A percentile compares a stretch with the other conserved stretches of the same genome.
Evolutionary conservation across 2,797 vertebrate genomes (phyloP).

Genomic region (Meda fulgida): DNA sequence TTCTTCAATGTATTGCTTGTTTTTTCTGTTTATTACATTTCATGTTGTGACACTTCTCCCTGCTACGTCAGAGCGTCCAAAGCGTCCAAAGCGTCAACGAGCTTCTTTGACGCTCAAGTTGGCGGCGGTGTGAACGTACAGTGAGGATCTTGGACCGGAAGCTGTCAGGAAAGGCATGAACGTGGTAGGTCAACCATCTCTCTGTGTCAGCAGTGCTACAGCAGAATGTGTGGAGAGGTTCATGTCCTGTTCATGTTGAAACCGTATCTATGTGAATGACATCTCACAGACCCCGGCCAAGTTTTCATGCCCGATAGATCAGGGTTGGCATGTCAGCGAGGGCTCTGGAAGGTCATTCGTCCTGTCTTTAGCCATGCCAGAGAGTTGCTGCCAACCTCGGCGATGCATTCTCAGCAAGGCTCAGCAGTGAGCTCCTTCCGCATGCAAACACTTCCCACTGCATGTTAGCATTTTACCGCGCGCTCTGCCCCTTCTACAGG

Average conservation of each 20-base stretch:
- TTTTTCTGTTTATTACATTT: too few relatives aligned
- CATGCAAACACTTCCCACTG: conserved; percentile 1
- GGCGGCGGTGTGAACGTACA: too few relatives aligned
- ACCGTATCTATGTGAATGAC: conserved; percentile 44
- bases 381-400: conserved; percentile 38
- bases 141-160: background rate
- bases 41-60: too few relatives aligned
- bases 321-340: conserved; percentile 66
- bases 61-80: too few relatives aligned
- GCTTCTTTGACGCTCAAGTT: too few relatives aligned
- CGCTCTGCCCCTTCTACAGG: background rate
- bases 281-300: conserved; percentile 48
- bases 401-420: conserved; percentile 46
- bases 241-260: conserved; percentile 44
- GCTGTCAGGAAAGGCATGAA: conserved; percentile 44
- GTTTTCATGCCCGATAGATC: conserved; percentile 57
- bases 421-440: conserved; percentile 32
- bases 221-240: conserved; percentile 45
- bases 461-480: conserved; percentile 13
- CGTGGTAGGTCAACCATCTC: background rate
- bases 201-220: conserved; percentile 50
- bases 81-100: too few relatives aligned
- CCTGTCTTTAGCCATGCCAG: conserved; percentile 39
- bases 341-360: conserved; percentile 73
- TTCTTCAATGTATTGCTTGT: too few relatives aligned